Percentiles rank a stretch among this genome's conserved stretches.
These are phyloP conservation scores for Malurus melanocephalus DNA, from an alignment of 2,113 vertebrate species.

Conservation along the genomic window DNA sequence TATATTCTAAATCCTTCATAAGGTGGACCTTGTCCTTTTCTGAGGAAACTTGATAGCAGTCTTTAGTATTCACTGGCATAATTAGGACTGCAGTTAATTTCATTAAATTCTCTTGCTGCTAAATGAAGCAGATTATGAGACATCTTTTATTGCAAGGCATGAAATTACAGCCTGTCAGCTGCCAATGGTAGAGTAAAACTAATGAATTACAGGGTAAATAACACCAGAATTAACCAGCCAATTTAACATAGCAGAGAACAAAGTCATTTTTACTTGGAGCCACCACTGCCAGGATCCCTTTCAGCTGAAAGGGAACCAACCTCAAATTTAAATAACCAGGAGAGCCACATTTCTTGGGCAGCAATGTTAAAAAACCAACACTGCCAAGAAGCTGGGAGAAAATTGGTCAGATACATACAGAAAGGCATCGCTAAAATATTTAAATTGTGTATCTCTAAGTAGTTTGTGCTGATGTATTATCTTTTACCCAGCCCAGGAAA, in stretches of 20 bases:
- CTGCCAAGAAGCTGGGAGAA: background rate
- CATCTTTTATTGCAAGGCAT: constrained; percentile 99
- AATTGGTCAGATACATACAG: fast-evolving
- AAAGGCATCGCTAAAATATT: background rate
- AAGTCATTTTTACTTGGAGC: constrained; percentile 76
- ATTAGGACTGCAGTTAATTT: constrained; percentile 99
- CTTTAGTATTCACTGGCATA: constrained; percentile 99
- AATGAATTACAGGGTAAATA: constrained; percentile 99
- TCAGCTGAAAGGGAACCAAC: background rate
- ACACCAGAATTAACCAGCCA: constrained; percentile 95
- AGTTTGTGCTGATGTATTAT: background rate
- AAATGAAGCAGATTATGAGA: constrained; percentile 99
- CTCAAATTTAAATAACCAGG: background rate
- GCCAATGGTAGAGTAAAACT: constrained; percentile 91
- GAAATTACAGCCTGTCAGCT: constrained; percentile 99
- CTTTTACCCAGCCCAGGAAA: background rate
- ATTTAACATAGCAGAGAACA: constrained; percentile 86
- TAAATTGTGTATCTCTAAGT: background rate
- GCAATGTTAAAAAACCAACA: background rate
- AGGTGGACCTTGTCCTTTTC: constrained; percentile 89
- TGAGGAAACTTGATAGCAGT: constrained; percentile 88
- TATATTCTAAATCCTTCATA: constrained; percentile 79
- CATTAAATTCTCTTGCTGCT: constrained; percentile 99
- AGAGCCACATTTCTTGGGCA: background rate
- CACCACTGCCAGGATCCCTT: background rate